Conservation (phyloP, 2,888 invertebrate genomes). For the Stictocephala bisonia region DNA sequence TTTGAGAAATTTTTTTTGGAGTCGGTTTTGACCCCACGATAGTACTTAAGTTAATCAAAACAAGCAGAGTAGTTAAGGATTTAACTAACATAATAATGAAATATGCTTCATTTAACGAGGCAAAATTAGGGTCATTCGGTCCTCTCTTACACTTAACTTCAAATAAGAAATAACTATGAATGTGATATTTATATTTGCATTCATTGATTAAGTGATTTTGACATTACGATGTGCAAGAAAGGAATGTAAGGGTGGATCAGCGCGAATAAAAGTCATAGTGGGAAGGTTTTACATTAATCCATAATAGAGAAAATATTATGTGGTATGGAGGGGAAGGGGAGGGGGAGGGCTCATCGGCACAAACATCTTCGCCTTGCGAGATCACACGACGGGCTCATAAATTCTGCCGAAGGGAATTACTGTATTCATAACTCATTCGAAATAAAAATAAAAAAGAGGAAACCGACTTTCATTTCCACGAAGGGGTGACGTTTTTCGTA, state of each 20-base stretch:
- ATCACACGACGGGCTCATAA: slow-evolving; percentile 26
- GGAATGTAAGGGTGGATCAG: not conserved
- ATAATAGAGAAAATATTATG: slow-evolving; percentile 27
- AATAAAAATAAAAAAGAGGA: slow-evolving; percentile 42
- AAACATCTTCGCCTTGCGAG: slow-evolving; percentile 28
- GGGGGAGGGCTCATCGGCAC: slow-evolving; percentile 31
- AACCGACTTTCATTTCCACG: slow-evolving; percentile 34
- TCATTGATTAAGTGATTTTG: too few species aligned
- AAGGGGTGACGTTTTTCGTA: slow-evolving; percentile 41
- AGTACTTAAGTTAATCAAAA: too few species aligned
- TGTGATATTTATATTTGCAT: too few species aligned
- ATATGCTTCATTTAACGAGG: too few species aligned
- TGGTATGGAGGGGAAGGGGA: not conserved
- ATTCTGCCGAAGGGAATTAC: slow-evolving; percentile 39
- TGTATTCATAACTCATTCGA: slow-evolving; percentile 44
- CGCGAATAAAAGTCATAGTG: slow-evolving; percentile 32
- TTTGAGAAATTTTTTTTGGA: too few species aligned
- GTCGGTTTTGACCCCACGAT: too few species aligned
- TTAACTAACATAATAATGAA: too few species aligned
- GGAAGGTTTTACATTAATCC: slow-evolving; percentile 27
- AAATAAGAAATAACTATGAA: too few species aligned
- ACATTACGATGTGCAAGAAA: not conserved
- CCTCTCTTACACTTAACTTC: too few species aligned
- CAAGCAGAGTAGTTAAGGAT: too few species aligned
- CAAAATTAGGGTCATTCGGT: too few species aligned